These are phyloP conservation scores for Sepioteuthis lessoniana DNA, from an alignment of 2,888 invertebrate species.

Conservation along the genomic window DNA sequence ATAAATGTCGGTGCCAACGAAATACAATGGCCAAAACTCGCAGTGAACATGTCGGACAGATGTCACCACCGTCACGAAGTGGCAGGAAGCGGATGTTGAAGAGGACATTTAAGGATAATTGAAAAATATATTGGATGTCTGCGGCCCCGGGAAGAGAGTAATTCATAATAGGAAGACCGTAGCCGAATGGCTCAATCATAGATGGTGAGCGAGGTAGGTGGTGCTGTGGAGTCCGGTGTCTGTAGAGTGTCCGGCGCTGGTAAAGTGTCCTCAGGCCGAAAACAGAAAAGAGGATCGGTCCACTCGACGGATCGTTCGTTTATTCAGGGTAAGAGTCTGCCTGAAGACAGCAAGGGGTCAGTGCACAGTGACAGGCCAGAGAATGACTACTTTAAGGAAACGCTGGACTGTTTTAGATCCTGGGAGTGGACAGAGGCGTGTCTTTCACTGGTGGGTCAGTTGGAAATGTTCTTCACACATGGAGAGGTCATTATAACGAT, in stretches of 20 bases:
- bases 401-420: not conserved
- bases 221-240: no score
- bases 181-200: not conserved
- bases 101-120: constrained; percentile 23
- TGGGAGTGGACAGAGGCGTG: no score
- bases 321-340: constrained; percentile 11
- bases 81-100: not conserved
- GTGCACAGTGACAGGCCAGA: not conserved
- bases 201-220: not conserved
- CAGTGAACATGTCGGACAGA: not conserved
- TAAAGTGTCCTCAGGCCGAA: not conserved
- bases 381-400: not conserved
- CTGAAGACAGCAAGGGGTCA: not conserved
- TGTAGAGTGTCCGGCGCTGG: not conserved
- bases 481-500: not conserved
- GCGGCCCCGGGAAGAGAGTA: not conserved
- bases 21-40: not conserved
- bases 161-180: not conserved
- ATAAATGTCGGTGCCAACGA: not conserved
- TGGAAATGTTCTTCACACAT: not conserved
- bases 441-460: no score
- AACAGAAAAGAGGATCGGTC: not conserved
- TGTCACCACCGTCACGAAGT: not conserved
- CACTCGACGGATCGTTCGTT: constrained; percentile 33
- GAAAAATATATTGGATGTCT: constrained; percentile 33